A percentile compares a stretch with the other conserved stretches of the same genome.
Evolutionary conservation across 2,113 vertebrate genomes (phyloP).

Genomic region (Siniperca knerii): DNA sequence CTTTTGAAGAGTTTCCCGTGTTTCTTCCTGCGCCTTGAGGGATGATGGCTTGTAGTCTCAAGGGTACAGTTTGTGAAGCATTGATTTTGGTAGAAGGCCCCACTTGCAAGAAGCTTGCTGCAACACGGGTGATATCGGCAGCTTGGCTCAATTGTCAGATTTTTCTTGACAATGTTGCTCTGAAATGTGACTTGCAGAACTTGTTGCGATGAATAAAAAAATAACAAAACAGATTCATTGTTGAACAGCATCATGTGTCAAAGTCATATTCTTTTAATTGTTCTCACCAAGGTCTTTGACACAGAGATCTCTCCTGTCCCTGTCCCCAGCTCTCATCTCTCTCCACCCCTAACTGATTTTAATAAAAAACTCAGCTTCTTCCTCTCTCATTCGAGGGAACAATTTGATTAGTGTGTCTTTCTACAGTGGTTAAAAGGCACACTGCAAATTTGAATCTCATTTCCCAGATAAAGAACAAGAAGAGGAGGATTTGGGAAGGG

Average conservation of each 20-base stretch:
- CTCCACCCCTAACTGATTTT: conserved; percentile 38
- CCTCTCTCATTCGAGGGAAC: conserved; percentile 61
- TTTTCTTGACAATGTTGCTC: conserved; percentile 1
- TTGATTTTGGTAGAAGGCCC: conserved; percentile 44
- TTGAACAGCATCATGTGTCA: conserved; percentile 26
- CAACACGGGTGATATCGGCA: neutral
- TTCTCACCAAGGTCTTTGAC: conserved; percentile 44
- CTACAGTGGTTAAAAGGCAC: conserved; percentile 74
- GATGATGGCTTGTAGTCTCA: conserved; percentile 57
- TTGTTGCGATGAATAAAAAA: conserved; percentile 4
- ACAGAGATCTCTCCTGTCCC: conserved; percentile 45
- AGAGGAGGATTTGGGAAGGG: conserved; percentile 66
- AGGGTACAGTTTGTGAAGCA: conserved; percentile 50
- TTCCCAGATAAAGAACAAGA: conserved; percentile 59
- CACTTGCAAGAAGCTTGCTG: conserved; percentile 22
- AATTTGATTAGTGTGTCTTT: conserved; percentile 63
- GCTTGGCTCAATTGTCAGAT: conserved; percentile 2
- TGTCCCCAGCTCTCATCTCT: conserved; percentile 29
- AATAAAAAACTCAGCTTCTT: conserved; percentile 39
- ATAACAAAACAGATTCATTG: conserved; percentile 16
- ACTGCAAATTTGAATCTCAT: conserved; percentile 83
- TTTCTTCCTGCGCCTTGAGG: conserved; percentile 62
- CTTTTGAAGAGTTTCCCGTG: conserved; percentile 70
- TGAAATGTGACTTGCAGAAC: conserved; percentile 19
- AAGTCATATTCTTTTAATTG: conserved; percentile 30